Evolutionary conservation across 2,888 invertebrate species (phyloP).

Genomic region (Teleogryllus oceanicus): DNA sequence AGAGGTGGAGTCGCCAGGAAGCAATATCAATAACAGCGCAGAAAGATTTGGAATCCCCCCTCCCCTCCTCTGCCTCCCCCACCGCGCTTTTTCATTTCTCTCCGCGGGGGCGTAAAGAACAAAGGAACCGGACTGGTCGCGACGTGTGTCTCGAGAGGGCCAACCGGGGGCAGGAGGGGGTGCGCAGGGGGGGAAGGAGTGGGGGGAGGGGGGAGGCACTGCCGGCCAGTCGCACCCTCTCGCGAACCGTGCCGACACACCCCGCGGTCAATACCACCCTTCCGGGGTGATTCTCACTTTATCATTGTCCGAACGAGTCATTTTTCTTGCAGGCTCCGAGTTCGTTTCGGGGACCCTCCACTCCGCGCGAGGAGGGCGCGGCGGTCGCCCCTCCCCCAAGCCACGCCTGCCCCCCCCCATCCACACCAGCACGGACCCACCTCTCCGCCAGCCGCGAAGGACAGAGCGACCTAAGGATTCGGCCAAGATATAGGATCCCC

Average conservation of each 20-base stretch:
- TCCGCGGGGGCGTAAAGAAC: slow-evolving; percentile 7
- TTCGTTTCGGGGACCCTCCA: not conserved
- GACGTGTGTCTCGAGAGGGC: slow-evolving; percentile 6
- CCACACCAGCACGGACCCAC: not conserved
- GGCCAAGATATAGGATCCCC: slow-evolving; percentile 18
- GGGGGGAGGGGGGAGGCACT: not conserved
- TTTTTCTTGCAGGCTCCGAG: not conserved
- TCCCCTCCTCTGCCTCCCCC: not conserved
- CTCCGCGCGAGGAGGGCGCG: not conserved
- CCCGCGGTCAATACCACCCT: not conserved
- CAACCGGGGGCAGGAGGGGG: not conserved
- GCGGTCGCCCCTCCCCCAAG: not conserved
- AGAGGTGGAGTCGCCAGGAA: not conserved
- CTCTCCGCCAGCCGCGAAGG: not conserved
- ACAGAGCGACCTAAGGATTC: slow-evolving; percentile 2
- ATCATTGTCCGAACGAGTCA: slow-evolving; percentile 6
- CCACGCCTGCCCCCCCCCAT: not conserved
- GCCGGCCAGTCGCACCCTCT: not conserved
- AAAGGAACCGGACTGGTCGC: slow-evolving; percentile 7
- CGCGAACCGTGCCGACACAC: not conserved
- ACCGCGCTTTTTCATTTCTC: not conserved
- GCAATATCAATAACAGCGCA: not conserved
- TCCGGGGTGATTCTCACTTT: slow-evolving; percentile 3
- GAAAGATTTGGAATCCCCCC: not conserved
- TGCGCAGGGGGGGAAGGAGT: not conserved